A percentile compares a stretch with the other conserved stretches of the same genome.
Evolutionary conservation across 1,140 invertebrate genomes (phyloP).

Genomic region (Ceratina australensis): DNA sequence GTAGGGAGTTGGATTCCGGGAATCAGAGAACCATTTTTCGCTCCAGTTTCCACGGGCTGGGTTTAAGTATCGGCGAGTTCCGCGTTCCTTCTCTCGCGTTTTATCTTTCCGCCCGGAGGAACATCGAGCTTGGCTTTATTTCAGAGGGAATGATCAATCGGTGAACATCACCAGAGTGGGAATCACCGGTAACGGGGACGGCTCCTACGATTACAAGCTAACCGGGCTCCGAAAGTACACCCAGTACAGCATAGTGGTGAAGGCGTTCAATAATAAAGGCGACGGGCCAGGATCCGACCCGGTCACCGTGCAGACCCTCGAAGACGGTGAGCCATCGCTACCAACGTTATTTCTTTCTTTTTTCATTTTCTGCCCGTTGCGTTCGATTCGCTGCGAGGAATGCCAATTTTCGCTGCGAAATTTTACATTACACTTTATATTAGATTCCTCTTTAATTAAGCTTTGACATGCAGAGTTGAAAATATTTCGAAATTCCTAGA

Average conservation of each 20-base stretch:
- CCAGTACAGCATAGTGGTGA: constrained; percentile 87
- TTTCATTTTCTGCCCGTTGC: not conserved
- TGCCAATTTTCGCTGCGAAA: too few relatives aligned
- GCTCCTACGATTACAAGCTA: constrained; percentile 81
- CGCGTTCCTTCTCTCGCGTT: constrained; percentile 27
- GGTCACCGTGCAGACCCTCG: constrained; percentile 86
- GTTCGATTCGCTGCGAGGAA: not conserved
- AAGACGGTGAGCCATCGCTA: constrained; percentile 84
- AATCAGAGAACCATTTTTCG: constrained; percentile 39
- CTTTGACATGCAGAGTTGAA: too few relatives aligned
- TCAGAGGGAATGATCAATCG: constrained; percentile 71
- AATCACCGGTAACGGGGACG: constrained; percentile 77
- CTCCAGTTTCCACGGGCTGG: constrained; percentile 30
- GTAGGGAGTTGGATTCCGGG: not conserved
- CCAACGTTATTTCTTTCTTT: not conserved
- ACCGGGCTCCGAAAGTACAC: constrained; percentile 88
- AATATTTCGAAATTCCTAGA: too few relatives aligned
- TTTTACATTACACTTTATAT: too few relatives aligned
- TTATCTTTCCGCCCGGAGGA: constrained; percentile 52
- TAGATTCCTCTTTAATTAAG: too few relatives aligned
- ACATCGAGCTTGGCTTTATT: constrained; percentile 52
- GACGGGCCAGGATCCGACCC: constrained; percentile 86
- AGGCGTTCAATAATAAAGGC: constrained; percentile 90
- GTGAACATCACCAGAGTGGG: constrained; percentile 79
- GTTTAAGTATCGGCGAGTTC: constrained; percentile 32